Conservation (phyloP, 2,113 vertebrate genomes). For the Pseudorectes ferrugineus region DNA sequence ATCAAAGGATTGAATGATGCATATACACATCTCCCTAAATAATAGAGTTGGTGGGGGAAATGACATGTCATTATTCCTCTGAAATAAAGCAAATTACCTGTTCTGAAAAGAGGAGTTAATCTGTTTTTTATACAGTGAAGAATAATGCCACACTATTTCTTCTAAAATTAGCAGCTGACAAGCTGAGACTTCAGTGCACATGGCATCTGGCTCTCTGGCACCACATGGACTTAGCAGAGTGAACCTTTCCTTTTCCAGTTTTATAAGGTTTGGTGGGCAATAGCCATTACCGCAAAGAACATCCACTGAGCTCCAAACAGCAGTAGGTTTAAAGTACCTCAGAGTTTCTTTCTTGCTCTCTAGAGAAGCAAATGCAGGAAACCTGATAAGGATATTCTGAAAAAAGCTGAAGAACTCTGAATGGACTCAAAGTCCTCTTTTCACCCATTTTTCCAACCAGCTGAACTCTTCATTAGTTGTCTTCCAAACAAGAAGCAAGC, state of each 20-base stretch:
- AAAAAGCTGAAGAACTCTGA: not conserved
- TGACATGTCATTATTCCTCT: constrained; percentile 42
- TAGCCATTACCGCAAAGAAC: not conserved
- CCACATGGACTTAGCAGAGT: not conserved
- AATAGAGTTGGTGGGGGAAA: constrained; percentile 1
- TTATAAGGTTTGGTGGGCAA: not conserved
- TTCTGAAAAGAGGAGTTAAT: constrained; percentile 34
- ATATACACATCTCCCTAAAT: constrained; percentile 41
- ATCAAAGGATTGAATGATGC: constrained; percentile 51
- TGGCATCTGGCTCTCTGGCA: not conserved
- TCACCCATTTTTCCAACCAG: not conserved
- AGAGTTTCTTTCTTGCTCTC: not conserved
- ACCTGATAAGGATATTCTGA: not conserved
- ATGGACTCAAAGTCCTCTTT: not conserved
- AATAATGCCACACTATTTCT: constrained; percentile 45
- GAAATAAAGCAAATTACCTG: constrained; percentile 36
- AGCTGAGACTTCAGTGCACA: not conserved
- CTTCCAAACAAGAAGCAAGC: not conserved
- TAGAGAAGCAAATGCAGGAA: not conserved
- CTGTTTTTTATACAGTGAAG: constrained; percentile 33
- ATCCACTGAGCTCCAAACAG: not conserved
- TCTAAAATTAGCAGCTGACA: constrained; percentile 45
- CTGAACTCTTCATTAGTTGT: not conserved
- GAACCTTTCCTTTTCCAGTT: not conserved
- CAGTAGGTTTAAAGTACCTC: not conserved